Conservation (phyloP, 2,797 vertebrate species). For the Nothura maculosa region DNA sequence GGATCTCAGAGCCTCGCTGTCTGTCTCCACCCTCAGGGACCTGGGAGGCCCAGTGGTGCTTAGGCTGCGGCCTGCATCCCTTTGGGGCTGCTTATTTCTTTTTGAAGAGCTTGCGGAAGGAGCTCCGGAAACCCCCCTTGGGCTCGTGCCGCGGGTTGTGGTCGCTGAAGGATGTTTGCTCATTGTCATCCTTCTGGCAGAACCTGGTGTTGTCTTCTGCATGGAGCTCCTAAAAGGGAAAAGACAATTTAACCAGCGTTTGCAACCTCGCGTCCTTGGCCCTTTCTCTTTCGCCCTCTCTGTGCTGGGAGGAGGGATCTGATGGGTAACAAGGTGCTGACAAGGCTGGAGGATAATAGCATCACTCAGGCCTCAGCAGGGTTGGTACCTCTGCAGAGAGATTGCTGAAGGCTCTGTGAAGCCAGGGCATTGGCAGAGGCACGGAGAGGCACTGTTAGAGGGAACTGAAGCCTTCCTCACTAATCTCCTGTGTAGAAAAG, state of each 20-base stretch:
- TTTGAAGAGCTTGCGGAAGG: conserved; percentile 99
- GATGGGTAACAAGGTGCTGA: conserved; percentile 27
- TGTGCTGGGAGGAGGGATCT: conserved; percentile 8
- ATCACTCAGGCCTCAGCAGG: background rate
- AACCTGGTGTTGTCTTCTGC: conserved; percentile 87
- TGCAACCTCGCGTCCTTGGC: conserved; percentile 64
- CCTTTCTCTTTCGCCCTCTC: background rate
- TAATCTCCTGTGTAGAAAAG: background rate
- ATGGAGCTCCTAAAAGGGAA: conserved; percentile 86
- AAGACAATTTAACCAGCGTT: conserved; percentile 73
- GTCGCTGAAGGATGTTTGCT: conserved; percentile 91
- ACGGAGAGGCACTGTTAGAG: background rate
- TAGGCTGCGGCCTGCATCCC: conserved; percentile 71
- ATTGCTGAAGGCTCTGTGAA: background rate
- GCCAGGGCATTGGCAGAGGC: conserved; percentile 24
- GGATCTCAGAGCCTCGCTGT: conserved; percentile 53
- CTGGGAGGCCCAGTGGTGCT: conserved; percentile 57
- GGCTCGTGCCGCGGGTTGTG: conserved; percentile 93
- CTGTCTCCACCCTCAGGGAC: conserved; percentile 64
- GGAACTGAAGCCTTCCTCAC: background rate
- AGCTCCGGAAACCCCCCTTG: conserved; percentile 96
- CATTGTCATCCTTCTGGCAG: conserved; percentile 87
- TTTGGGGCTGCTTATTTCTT: conserved; percentile 91
- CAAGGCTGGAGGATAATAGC: background rate
- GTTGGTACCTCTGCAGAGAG: background rate